Conservation (phyloP, 2,113 vertebrate species). For the Cyanoramphus novaezelandiae region DNA sequence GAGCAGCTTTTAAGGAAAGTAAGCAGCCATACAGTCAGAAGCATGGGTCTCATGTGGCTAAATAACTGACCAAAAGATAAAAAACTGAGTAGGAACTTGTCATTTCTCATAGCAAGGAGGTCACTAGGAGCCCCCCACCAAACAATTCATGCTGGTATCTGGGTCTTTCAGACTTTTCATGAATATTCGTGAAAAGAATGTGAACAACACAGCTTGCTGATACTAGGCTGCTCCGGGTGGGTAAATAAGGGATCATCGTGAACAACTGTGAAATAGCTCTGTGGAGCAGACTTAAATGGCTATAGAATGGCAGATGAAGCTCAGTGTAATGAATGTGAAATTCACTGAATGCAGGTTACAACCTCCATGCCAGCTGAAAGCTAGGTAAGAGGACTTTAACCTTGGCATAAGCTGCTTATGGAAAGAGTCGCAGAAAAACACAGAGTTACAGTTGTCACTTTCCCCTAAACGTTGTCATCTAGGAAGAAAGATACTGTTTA, state of each 20-base stretch:
- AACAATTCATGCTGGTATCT: not conserved
- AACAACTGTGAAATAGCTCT: not conserved
- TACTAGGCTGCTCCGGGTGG: not conserved
- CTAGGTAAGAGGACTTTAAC: not conserved
- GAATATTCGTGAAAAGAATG: not conserved
- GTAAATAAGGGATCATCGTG: not conserved
- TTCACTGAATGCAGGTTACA: not conserved
- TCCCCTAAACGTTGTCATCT: not conserved
- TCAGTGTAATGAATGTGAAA: not conserved
- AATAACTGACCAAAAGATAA: not conserved
- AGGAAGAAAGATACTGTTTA: not conserved
- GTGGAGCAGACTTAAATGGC: not conserved
- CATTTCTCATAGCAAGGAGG: not conserved
- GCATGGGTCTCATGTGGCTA: not conserved
- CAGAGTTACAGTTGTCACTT: not conserved
- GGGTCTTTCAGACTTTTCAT: not conserved
- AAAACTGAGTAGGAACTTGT: not conserved
- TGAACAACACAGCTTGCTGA: not conserved
- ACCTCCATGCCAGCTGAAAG: not conserved
- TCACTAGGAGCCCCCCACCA: not conserved
- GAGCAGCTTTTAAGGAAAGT: not conserved
- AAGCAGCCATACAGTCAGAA: not conserved
- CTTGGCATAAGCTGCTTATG: not conserved
- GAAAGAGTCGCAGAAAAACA: not conserved
- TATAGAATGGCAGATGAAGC: not conserved